phyloP scores from a whole-genome alignment of 35 echinoderm and acorn worm species.

The Anneissia japonica region DNA sequence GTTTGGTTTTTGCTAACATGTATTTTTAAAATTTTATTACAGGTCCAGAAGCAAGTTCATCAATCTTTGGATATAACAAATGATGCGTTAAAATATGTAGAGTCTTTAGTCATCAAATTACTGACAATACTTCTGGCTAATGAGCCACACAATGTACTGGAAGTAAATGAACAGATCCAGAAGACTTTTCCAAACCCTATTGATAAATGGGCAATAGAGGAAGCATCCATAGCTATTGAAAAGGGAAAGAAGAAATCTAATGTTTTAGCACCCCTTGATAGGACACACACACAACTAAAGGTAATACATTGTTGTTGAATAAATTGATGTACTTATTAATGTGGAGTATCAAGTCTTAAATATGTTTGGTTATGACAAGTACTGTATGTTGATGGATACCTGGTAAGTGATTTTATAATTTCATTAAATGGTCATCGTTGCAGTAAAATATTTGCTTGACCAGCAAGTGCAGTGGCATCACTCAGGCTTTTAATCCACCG shows the following conservation, averaged over 20 bases:
- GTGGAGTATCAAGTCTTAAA: no score
- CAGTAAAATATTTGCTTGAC: no score
- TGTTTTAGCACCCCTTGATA: constrained; percentile 80
- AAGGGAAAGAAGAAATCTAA: constrained; percentile 94
- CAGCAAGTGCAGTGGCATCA: no score
- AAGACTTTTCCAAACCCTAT: constrained; percentile 96
- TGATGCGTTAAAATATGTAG: constrained; percentile 85
- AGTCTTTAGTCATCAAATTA: constrained; percentile 83
- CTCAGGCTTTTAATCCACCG: no score
- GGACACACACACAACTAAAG: constrained; percentile 77
- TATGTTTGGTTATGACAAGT: no score
- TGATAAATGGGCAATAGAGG: constrained; percentile 97
- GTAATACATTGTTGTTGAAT: no score
- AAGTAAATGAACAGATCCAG: constrained; percentile 86
- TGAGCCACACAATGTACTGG: constrained; percentile 90
- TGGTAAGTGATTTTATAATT: no score
- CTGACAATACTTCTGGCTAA: constrained; percentile 70
- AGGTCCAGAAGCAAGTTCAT: constrained; percentile 97
- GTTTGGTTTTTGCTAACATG: no score
- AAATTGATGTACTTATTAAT: no score
- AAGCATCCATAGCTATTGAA: constrained; percentile 72
- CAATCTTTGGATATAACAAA: constrained; percentile 49
- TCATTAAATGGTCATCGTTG: no score
- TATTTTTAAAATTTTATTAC: no score
- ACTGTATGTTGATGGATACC: no score